Percentiles rank a stretch among this genome's conserved stretches.
phyloP scores from a whole-genome alignment of 2,113 vertebrate species.

The Oryzias melastigma region DNA sequence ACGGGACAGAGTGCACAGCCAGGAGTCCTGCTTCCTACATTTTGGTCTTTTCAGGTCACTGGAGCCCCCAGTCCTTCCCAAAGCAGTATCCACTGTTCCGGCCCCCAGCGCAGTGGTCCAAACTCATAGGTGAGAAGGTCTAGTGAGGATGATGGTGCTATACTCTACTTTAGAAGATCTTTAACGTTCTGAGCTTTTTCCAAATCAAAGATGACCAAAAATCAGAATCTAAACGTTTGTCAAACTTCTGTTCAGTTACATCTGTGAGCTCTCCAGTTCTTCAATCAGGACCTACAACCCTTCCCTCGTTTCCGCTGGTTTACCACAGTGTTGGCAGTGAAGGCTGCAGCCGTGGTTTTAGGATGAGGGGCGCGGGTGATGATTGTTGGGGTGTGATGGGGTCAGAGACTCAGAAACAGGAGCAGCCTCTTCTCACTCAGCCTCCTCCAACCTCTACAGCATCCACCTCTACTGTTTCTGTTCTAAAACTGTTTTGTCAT shows the following conservation, averaged over 20 bases:
- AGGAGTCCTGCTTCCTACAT: slow-evolving; percentile 79
- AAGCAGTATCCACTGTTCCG: slow-evolving; percentile 82
- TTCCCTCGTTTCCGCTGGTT: slow-evolving; percentile 55
- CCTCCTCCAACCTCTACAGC: not conserved
- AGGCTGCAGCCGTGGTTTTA: slow-evolving; percentile 31
- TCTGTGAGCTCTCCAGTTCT: slow-evolving; percentile 49
- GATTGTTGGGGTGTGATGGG: slow-evolving; percentile 46
- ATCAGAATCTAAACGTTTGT: slow-evolving; percentile 58
- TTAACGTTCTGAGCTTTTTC: too few species aligned
- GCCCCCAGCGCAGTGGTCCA: slow-evolving; percentile 83
- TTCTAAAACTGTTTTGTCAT: too few species aligned
- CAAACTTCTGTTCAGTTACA: slow-evolving; percentile 38
- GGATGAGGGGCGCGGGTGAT: slow-evolving; percentile 41
- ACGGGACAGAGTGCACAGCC: slow-evolving; percentile 69
- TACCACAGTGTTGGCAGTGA: slow-evolving; percentile 47
- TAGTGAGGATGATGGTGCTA: not conserved
- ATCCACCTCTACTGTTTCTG: too few species aligned
- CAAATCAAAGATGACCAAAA: slow-evolving; percentile 49
- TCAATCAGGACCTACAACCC: slow-evolving; percentile 24
- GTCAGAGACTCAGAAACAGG: slow-evolving; percentile 49
- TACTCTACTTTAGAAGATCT: too few species aligned
- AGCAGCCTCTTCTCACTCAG: not conserved
- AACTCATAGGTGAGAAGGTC: slow-evolving; percentile 77
- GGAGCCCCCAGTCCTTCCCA: slow-evolving; percentile 79
- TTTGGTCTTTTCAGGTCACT: slow-evolving; percentile 80